phyloP scores from a whole-genome alignment of 2,888 invertebrate species.

The Achlya flavicornis region DNA sequence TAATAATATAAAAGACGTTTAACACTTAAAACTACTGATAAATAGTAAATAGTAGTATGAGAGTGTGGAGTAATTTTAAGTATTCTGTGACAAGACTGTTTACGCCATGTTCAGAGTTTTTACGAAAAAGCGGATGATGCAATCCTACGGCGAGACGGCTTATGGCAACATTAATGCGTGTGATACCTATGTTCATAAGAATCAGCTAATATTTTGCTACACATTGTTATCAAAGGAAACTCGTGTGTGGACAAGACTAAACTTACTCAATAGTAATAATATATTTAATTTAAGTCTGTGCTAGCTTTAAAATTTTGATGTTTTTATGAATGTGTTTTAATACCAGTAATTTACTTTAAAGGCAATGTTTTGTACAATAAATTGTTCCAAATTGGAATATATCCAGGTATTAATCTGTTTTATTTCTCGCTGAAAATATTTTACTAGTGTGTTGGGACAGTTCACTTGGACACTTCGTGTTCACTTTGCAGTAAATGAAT shows the following conservation, averaged over 20 bases:
- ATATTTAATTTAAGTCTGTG: conserved; percentile 52
- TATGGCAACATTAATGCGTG: not conserved
- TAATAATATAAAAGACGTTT: too few relatives aligned
- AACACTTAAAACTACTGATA: too few relatives aligned
- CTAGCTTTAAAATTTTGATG: conserved; percentile 69
- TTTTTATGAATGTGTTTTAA: conserved; percentile 28
- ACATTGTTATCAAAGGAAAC: not conserved
- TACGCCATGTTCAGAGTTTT: too few relatives aligned
- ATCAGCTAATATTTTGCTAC: not conserved
- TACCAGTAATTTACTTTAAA: conserved; percentile 28
- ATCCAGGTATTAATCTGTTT: not conserved
- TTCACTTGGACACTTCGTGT: too few relatives aligned
- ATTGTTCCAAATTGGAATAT: conserved; percentile 13
- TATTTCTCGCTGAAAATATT: conserved; percentile 8
- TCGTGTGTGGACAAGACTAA: not conserved
- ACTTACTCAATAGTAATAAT: conserved; percentile 10
- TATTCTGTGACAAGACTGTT: too few relatives aligned
- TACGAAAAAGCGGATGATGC: too few relatives aligned
- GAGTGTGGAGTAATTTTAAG: too few relatives aligned
- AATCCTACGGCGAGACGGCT: not conserved
- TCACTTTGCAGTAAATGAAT: too few relatives aligned
- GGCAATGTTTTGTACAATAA: conserved; percentile 38
- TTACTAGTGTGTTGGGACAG: too few relatives aligned
- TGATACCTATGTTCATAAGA: not conserved
- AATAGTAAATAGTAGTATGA: too few relatives aligned